Conservation (phyloP, 2,113 vertebrate species). For the Neogale vison region DNA sequence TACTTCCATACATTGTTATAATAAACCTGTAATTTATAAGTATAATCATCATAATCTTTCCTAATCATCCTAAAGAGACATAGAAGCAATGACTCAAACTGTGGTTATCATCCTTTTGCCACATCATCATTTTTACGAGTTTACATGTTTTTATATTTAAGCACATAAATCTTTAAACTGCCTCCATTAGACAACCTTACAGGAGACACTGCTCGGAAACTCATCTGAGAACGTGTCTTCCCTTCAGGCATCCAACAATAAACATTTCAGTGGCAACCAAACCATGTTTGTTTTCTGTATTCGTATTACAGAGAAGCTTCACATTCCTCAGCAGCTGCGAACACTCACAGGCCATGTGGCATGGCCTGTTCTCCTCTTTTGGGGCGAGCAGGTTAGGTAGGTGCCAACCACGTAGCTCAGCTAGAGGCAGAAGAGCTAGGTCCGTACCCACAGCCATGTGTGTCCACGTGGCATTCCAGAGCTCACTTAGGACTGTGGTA, state of each 20-base stretch:
- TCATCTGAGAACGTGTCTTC: background rate
- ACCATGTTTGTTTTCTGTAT: background rate
- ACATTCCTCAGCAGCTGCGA: background rate
- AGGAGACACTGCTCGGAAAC: background rate
- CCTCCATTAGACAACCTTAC: background rate
- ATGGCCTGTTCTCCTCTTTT: background rate
- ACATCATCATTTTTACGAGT: slow-evolving; percentile 16
- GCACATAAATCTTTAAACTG: background rate
- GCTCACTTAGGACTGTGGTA: background rate
- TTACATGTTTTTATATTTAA: background rate
- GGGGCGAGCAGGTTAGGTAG: background rate
- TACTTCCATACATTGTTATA: background rate
- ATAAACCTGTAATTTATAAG: background rate
- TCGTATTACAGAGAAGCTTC: background rate
- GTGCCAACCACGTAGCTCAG: background rate
- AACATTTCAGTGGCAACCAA: slow-evolving; percentile 25
- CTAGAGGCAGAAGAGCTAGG: background rate
- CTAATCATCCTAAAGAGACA: background rate
- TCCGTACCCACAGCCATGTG: background rate
- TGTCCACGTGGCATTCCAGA: background rate
- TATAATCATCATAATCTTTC: background rate
- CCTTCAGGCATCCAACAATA: background rate
- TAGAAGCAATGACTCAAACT: background rate
- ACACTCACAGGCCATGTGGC: background rate
- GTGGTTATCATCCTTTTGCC: background rate